Evolutionary conservation across 2,797 vertebrate genomes (phyloP).

Genomic region (Danio jaintianensis): DNA sequence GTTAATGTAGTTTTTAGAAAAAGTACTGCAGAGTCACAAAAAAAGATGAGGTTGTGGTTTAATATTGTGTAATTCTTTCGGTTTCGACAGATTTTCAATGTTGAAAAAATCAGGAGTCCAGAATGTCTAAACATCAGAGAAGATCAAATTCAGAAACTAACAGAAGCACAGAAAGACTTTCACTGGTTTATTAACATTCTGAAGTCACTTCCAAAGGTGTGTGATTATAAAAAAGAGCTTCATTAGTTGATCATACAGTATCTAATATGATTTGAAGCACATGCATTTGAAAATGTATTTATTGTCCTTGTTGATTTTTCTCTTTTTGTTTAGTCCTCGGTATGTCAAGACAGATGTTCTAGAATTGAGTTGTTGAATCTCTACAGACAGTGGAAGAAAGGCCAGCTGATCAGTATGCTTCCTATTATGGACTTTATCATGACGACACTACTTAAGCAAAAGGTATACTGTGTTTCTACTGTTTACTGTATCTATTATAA

Average conservation of each 20-base stretch:
- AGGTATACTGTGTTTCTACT: too few species aligned
- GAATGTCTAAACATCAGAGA: constrained; percentile 5
- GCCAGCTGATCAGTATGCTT: constrained; percentile 48
- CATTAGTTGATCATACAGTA: background rate
- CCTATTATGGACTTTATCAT: constrained; percentile 60
- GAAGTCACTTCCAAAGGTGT: constrained; percentile 35
- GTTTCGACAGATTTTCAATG: constrained; percentile 8
- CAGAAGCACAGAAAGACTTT: background rate
- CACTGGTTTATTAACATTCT: constrained; percentile 3
- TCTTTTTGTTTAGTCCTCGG: constrained; percentile 26
- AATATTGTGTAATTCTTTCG: background rate
- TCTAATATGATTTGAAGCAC: background rate
- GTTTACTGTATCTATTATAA: too few species aligned
- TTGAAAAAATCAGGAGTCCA: background rate
- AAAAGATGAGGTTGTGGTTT: background rate
- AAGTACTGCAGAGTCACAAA: background rate
- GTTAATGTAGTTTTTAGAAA: too few species aligned
- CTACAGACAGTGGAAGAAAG: constrained; percentile 57
- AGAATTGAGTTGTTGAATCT: constrained; percentile 36
- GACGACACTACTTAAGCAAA: constrained; percentile 43
- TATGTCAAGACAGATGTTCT: background rate
- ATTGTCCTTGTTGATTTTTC: background rate
- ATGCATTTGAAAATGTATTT: background rate
- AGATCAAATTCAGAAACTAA: background rate
- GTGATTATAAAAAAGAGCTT: background rate